These are phyloP conservation scores for Agonopterix alstromeriana DNA, from an alignment of 2,888 invertebrate genomes.

Conservation along the genomic window DNA sequence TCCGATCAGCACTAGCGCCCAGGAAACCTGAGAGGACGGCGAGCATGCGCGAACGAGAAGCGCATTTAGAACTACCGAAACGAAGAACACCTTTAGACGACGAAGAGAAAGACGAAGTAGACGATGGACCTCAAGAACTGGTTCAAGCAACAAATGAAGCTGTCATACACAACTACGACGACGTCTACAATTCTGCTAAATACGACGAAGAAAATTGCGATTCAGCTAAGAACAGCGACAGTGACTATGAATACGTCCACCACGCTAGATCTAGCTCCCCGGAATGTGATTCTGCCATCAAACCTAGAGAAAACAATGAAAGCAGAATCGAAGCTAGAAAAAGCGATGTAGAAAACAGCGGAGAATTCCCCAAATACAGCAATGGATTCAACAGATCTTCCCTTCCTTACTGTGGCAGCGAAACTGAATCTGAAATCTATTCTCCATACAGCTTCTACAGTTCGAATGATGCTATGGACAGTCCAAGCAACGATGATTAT, in stretches of 20 bases:
- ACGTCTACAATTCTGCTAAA: constrained; percentile 64
- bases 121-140: constrained; percentile 58
- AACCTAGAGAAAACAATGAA: constrained; percentile 44
- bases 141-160: constrained; percentile 67
- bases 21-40: constrained; percentile 91
- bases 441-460: constrained; percentile 88
- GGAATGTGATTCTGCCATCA: constrained; percentile 79
- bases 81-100: constrained; percentile 59
- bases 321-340: constrained; percentile 47
- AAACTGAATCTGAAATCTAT: constrained; percentile 89
- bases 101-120: constrained; percentile 72
- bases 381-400: constrained; percentile 79
- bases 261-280: constrained; percentile 81
- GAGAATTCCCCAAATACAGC: constrained; percentile 78
- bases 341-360: constrained; percentile 37
- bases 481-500: constrained; percentile 58
- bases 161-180: constrained; percentile 67
- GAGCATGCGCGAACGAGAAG: constrained; percentile 88
- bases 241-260: constrained; percentile 80
- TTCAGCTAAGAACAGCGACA: constrained; percentile 74
- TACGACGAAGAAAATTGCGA: constrained; percentile 65
- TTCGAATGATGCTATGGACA: constrained; percentile 75
- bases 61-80: constrained; percentile 78
- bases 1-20: constrained; percentile 87
- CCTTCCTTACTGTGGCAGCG: constrained; percentile 89